These are phyloP conservation scores for Meloidogyne chitwoodi DNA, from an alignment of 1,140 invertebrate species.

Conservation along the genomic window DNA sequence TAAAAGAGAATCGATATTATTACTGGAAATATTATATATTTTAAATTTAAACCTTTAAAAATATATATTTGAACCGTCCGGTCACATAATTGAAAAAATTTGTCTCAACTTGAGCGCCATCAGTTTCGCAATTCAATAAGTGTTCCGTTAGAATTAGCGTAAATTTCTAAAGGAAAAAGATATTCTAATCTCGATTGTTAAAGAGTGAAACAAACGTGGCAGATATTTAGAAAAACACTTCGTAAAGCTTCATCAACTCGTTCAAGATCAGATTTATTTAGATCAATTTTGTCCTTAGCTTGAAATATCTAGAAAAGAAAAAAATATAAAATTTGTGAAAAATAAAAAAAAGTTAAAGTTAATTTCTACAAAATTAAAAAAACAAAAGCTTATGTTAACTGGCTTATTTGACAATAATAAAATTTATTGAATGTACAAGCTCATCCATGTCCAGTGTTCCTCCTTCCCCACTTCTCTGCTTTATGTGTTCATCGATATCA, in stretches of 20 bases:
- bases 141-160: conserved; percentile 97
- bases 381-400: no score
- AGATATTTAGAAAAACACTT: conserved; percentile 41
- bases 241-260: conserved; percentile 33
- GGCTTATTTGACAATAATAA: not conserved
- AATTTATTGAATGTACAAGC: not conserved
- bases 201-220: conserved; percentile 36
- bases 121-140: conserved; percentile 83
- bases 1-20: no score
- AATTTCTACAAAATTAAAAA: no score
- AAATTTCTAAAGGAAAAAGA: conserved; percentile 70
- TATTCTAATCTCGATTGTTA: not conserved
- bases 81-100: conserved; percentile 81
- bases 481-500: not conserved
- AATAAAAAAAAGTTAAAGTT: no score
- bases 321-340: no score
- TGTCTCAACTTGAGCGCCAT: conserved; percentile 74
- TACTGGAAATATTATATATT: no score
- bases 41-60: conserved; percentile 77
- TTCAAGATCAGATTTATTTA: conserved; percentile 24
- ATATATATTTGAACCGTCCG: conserved; percentile 87
- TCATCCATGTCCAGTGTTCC: not conserved
- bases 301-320: not conserved
- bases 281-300: not conserved
- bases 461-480: conserved; percentile 1